phyloP scores from a whole-genome alignment of 2,113 vertebrate genomes.

The Scomber japonicus region DNA sequence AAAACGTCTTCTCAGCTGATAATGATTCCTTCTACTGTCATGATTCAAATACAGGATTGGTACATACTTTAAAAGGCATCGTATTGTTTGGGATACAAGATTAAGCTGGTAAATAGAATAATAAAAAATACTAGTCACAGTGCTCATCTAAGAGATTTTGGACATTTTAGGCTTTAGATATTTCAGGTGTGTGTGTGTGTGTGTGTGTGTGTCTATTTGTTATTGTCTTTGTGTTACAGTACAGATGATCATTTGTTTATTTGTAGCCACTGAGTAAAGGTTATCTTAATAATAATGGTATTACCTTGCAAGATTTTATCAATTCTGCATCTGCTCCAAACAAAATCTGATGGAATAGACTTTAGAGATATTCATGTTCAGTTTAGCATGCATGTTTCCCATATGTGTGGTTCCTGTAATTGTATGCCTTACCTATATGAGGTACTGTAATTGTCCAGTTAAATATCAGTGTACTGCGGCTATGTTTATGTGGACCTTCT shows the following conservation, averaged over 20 bases:
- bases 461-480: slow-evolving; percentile 17
- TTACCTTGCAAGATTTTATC: not conserved
- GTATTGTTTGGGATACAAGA: not conserved
- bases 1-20: not conserved
- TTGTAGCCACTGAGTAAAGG: not conserved
- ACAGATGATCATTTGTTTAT: not conserved
- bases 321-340: not conserved
- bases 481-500: slow-evolving; percentile 39
- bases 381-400: slow-evolving; percentile 17
- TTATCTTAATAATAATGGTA: slow-evolving; percentile 1
- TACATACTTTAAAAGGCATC: not conserved
- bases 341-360: not conserved
- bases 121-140: not conserved
- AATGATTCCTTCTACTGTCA: not conserved
- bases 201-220: slow-evolving; percentile 36
- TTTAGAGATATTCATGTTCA: not conserved
- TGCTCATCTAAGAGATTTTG: not conserved
- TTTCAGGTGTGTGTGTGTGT: slow-evolving; percentile 9
- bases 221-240: slow-evolving; percentile 31
- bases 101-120: not conserved
- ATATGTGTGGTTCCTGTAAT: slow-evolving; percentile 15
- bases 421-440: slow-evolving; percentile 3
- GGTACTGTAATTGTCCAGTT: slow-evolving; percentile 29
- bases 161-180: not conserved
- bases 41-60: not conserved